These are phyloP conservation scores for Drosophila limbata DNA, from an alignment of 2,888 invertebrate genomes.

Conservation along the genomic window DNA sequence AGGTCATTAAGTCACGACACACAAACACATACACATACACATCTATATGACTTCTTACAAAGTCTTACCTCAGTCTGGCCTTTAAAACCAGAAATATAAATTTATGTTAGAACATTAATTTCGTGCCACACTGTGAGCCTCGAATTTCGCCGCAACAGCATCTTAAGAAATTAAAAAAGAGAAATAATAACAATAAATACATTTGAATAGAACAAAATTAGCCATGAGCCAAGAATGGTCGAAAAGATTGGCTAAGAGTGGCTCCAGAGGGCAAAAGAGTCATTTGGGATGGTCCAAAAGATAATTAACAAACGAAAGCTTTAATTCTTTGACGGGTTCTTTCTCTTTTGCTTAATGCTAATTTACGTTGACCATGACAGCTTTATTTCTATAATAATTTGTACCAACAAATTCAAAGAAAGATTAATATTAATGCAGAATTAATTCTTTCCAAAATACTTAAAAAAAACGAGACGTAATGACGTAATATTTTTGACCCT, in stretches of 20 bases:
- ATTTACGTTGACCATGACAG: slow-evolving; percentile 65
- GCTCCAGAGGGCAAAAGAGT: slow-evolving; percentile 54
- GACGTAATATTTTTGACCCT: slow-evolving; percentile 52
- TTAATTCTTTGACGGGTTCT: slow-evolving; percentile 46
- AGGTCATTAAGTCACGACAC: slow-evolving; percentile 72
- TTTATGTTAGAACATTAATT: slow-evolving; percentile 73
- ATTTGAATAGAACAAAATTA: slow-evolving; percentile 53
- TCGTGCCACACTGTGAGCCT: slow-evolving; percentile 34
- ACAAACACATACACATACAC: slow-evolving; percentile 33
- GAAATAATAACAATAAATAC: slow-evolving; percentile 1
- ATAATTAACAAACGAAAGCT: slow-evolving; percentile 44
- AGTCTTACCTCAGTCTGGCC: slow-evolving; percentile 20
- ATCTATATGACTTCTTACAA: slow-evolving; percentile 51
- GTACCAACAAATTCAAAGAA: slow-evolving; percentile 24
- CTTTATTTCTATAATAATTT: slow-evolving; percentile 53
- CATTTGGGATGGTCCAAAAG: slow-evolving; percentile 49
- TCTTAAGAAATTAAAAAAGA: slow-evolving; percentile 29
- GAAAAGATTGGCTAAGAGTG: slow-evolving; percentile 39
- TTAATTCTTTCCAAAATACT: slow-evolving; percentile 37
- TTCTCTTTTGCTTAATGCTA: slow-evolving; percentile 60
- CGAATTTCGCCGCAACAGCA: slow-evolving; percentile 51
- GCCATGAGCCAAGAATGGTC: slow-evolving; percentile 53
- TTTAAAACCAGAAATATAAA: slow-evolving; percentile 55
- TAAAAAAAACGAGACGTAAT: slow-evolving; percentile 21
- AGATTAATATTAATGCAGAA: slow-evolving; percentile 25